phyloP scores from a whole-genome alignment of 2,888 invertebrate genomes.

The Lacanobia wlatinum region DNA sequence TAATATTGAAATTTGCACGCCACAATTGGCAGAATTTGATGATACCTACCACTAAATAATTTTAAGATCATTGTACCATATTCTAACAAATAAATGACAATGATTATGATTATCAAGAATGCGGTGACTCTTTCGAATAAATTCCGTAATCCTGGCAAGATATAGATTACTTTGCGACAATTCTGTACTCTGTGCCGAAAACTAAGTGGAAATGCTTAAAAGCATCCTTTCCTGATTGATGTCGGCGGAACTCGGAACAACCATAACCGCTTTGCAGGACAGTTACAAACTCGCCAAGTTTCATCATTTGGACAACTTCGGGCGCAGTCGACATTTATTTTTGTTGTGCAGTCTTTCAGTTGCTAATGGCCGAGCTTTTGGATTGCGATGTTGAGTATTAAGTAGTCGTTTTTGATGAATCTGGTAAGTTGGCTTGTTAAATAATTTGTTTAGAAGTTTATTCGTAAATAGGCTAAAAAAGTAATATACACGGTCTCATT shows the following conservation, averaged over 20 bases:
- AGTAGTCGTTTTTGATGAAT: constrained; percentile 4
- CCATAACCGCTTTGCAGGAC: constrained; percentile 61
- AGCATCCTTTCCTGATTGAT: constrained; percentile 57
- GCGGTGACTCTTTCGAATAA: no score
- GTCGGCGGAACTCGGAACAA: constrained; percentile 42
- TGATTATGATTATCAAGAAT: no score
- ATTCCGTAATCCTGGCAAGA: no score
- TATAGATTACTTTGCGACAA: neutral
- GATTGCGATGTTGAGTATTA: neutral
- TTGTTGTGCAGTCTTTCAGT: constrained; percentile 42
- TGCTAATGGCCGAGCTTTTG: constrained; percentile 13
- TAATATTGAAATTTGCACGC: no score
- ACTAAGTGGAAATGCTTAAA: constrained; percentile 42
- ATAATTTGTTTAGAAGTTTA: neutral
- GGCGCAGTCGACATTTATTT: constrained; percentile 44
- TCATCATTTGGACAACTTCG: constrained; percentile 58
- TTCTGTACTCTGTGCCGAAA: neutral
- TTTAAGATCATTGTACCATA: no score
- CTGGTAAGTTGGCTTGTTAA: neutral
- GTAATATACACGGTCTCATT: no score
- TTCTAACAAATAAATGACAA: no score
- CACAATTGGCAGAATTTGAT: no score
- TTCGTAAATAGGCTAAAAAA: no score
- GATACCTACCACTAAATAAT: no score
- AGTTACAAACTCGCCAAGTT: constrained; percentile 62